Base-by-base conservation (phyloP, 2,888 invertebrate genomes). In the Lordiphosa fenestrarum region DNA sequence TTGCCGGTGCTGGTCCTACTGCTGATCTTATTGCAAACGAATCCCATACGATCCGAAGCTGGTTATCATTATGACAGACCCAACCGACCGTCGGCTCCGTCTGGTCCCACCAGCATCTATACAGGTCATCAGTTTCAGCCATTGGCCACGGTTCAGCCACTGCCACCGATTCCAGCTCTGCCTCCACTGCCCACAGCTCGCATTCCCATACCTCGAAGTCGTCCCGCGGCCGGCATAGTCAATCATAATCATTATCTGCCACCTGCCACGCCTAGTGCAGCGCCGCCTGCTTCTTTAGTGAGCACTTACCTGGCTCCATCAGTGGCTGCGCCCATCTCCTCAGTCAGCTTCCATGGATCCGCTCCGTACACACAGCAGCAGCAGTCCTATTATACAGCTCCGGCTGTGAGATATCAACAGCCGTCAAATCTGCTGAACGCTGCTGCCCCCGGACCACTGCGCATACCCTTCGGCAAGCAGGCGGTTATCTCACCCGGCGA, bases 61-160 rank as follows among this genome's bases (percentile, higher is more conserved):
- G 88, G 88, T 21, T 88, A 89, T 42, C 73, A 82, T 54, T 88
- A 88, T 47, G 77, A 84, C 41, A 73, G 76, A 9, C 87, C 88
- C 0, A 54, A 66, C 3, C 58, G 74, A 12, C 55, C 64, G 3
- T 12, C 70, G 36, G 69, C 71, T 9, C 53, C 73, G 0, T 67
- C 71, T 9, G 56, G 70, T 3, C 51, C 66, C 0, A 21, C 69
- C 23, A 62, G 60, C 23, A 12, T 48, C 3, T 69, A 66, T 13
- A 48, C 63, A 2, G 80, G 84, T 0, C 87, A 88, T 30, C 66
- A 71, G 10, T 88, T 88, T 42, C 64, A 61, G 3, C 69, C 82
- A 6, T 9, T 88, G 53, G 69, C 87, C 52, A 86, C 88, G 4
- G 52, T 81, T n/a, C 67, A 69, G 33, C 88, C 88, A 0, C 51